These are phyloP conservation scores for Hirundichthys speculiger DNA, from an alignment of 2,113 vertebrate genomes.

Conservation along the genomic window DNA sequence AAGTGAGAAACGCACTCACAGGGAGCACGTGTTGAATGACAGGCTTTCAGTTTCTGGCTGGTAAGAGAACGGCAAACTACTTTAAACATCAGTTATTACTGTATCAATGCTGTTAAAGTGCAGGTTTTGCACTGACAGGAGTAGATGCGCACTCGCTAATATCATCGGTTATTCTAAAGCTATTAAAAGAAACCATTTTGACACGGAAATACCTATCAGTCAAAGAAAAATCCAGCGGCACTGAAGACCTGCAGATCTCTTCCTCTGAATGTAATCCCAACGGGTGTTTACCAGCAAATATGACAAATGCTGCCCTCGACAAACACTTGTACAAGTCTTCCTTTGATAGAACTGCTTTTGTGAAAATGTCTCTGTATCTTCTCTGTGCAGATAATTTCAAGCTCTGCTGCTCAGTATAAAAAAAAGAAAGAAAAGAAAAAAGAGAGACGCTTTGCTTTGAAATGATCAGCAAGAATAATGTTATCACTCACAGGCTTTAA, in stretches of 20 bases:
- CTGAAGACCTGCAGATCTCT: not conserved
- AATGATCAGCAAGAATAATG: constrained; percentile 46
- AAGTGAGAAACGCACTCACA: constrained; percentile 2
- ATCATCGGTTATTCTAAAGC: constrained; percentile 43
- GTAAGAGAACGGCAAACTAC: constrained; percentile 41
- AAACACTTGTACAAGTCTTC: constrained; percentile 26
- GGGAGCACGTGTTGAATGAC: not conserved
- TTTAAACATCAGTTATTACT: constrained; percentile 43
- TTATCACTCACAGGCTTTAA: constrained; percentile 47
- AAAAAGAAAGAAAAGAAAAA: not conserved
- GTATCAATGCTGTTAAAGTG: too few species aligned
- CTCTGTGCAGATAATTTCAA: constrained; percentile 58
- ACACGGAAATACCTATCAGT: constrained; percentile 10
- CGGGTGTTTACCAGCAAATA: constrained; percentile 37
- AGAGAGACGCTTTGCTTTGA: constrained; percentile 28
- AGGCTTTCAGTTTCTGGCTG: constrained; percentile 14
- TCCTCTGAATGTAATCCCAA: constrained; percentile 3
- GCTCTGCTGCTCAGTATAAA: constrained; percentile 58
- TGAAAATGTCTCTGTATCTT: constrained; percentile 41
- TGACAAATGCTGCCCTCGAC: constrained; percentile 24
- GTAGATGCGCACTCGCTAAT: not conserved
- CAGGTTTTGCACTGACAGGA: too few species aligned
- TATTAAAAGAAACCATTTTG: constrained; percentile 27
- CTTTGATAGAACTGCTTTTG: constrained; percentile 8
- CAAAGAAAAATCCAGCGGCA: constrained; percentile 2